Conservation (phyloP, 2,888 invertebrate genomes). For the Erebia aethiops region DNA sequence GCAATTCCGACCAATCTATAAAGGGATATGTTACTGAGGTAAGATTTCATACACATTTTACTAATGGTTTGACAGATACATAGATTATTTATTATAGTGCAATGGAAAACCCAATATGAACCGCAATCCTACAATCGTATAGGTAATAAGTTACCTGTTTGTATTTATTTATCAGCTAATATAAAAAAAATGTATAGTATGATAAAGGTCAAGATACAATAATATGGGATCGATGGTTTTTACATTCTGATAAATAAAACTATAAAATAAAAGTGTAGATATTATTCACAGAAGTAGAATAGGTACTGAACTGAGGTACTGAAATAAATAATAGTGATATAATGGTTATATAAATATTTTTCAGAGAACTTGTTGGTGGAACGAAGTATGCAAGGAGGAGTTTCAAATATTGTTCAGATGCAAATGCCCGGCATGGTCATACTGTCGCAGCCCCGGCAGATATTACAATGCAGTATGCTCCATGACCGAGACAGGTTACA, state of each 20-base stretch:
- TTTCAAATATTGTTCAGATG: constrained; percentile 94
- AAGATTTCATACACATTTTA: constrained; percentile 39
- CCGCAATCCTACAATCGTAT: no score
- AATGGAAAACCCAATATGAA: no score
- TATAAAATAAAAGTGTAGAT: not conserved
- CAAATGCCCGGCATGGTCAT: constrained; percentile 94
- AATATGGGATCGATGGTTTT: not conserved
- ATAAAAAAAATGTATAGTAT: no score
- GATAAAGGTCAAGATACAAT: not conserved
- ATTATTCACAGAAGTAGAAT: no score
- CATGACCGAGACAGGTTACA: constrained; percentile 95
- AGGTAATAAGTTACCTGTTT: no score
- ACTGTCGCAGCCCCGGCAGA: constrained; percentile 92
- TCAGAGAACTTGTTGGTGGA: constrained; percentile 96
- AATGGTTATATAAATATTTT: constrained; percentile 44
- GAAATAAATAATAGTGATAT: not conserved
- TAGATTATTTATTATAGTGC: not conserved
- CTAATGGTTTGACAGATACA: not conserved
- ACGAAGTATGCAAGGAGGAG: constrained; percentile 96
- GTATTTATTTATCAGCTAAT: no score
- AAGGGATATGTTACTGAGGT: constrained; percentile 93
- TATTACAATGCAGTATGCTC: constrained; percentile 96
- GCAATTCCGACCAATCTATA: constrained; percentile 91
- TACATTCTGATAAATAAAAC: not conserved
- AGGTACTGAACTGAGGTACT: not conserved